Percentiles rank a stretch among this genome's conserved stretches.
phyloP scores from a whole-genome alignment of 2,888 invertebrate genomes.

The Euspilapteryx auroguttella region DNA sequence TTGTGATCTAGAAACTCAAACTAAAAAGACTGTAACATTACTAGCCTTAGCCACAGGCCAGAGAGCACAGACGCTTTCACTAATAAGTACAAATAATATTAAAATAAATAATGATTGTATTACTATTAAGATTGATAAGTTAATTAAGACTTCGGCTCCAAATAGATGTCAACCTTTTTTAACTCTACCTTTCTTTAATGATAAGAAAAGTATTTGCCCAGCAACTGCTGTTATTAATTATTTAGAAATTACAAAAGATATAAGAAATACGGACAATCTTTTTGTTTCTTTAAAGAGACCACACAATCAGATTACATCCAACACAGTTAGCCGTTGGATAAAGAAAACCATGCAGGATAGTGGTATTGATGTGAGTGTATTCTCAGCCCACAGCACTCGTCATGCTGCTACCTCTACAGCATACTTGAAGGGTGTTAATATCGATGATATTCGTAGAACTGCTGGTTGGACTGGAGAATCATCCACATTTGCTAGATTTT shows the following conservation, averaged over 20 bases:
- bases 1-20: slow-evolving; percentile 1
- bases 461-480: slow-evolving; percentile 3
- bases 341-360: neutral
- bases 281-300: slow-evolving; percentile 1
- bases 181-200: slow-evolving; percentile 3
- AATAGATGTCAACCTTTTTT: slow-evolving; percentile 3
- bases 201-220: slow-evolving; percentile 2
- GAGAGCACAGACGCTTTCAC: slow-evolving; percentile 4
- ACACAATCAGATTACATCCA: neutral
- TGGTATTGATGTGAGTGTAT: slow-evolving; percentile 1
- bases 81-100: slow-evolving; percentile 2
- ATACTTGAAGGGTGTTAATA: neutral
- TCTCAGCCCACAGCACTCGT: slow-evolving; percentile 1
- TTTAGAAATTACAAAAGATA: slow-evolving; percentile 3
- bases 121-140: slow-evolving; percentile 1
- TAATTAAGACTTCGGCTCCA: slow-evolving; percentile 4
- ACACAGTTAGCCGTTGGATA: slow-evolving; percentile 3
- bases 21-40: slow-evolving; percentile 3
- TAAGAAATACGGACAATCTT: slow-evolving; percentile 1
- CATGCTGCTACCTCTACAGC: slow-evolving; percentile 3
- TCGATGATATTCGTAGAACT: slow-evolving; percentile 1
- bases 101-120: slow-evolving; percentile 1
- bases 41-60: slow-evolving; percentile 4
- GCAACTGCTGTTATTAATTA: slow-evolving; percentile 4
- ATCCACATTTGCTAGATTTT: slow-evolving; percentile 1